Conservation (phyloP, 2,113 vertebrate genomes). For the Barbus barbus region DNA sequence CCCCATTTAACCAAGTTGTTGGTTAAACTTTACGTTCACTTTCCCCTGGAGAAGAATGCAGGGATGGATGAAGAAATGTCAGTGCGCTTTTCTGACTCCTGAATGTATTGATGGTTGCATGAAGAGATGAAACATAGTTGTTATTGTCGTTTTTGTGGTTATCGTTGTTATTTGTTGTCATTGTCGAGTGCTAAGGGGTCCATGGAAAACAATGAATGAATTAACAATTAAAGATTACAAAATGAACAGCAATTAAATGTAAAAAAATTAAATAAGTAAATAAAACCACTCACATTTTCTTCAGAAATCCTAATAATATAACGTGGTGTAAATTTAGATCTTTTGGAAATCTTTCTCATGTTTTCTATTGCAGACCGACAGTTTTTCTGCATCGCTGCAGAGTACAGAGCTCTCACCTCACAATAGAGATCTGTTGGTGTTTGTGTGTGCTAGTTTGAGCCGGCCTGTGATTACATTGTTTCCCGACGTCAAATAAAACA, state of each 20-base stretch:
- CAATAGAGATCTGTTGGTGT: background rate
- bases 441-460: slow-evolving; percentile 6
- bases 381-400: background rate
- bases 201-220: too few species aligned
- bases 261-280: too few species aligned
- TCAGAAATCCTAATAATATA: background rate
- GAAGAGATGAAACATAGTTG: background rate
- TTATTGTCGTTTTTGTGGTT: too few species aligned
- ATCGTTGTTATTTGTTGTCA: background rate
- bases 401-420: background rate
- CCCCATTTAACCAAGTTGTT: slow-evolving; percentile 1
- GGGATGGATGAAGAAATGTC: slow-evolving; percentile 1
- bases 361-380: background rate
- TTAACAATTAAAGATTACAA: too few species aligned
- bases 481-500: slow-evolving; percentile 35
- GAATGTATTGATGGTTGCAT: background rate
- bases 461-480: slow-evolving; percentile 32
- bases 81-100: background rate
- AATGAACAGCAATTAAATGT: too few species aligned
- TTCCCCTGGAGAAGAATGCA: background rate
- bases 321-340: background rate
- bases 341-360: background rate
- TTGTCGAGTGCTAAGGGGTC: background rate
- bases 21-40: slow-evolving; percentile 29
- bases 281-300: background rate